Evolutionary conservation across 2,113 vertebrate genomes (phyloP).

Genomic region (Telmatochromis brachygnathus): DNA sequence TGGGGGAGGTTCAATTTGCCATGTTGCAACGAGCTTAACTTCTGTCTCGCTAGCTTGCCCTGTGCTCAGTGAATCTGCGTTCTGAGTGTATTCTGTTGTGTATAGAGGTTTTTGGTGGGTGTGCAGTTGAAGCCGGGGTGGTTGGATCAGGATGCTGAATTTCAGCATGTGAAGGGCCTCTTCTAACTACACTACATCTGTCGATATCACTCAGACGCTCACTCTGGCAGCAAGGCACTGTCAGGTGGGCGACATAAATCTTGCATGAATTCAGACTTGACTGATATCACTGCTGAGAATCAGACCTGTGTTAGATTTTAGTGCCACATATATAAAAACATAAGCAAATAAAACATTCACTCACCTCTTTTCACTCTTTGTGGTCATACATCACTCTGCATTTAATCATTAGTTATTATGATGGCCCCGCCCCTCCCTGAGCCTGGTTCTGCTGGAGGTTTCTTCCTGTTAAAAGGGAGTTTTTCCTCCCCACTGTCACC

Average conservation of each 20-base stretch:
- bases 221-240: neutral
- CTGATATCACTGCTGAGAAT: neutral
- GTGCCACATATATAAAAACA: neutral
- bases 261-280: neutral
- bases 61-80: no score
- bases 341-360: neutral
- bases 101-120: neutral
- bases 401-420: neutral
- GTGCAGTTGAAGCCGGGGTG: neutral
- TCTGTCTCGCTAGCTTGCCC: no score
- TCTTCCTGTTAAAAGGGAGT: neutral
- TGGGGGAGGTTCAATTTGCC: no score
- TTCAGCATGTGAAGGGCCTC: neutral
- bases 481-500: rapidly evolving
- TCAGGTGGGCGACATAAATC: neutral
- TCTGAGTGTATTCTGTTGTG: neutral
- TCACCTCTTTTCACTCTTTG: neutral
- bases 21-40: no score
- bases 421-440: neutral
- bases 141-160: neutral
- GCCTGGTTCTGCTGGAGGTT: rapidly evolving
- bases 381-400: neutral
- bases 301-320: neutral
- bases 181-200: neutral
- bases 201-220: neutral